phyloP scores from a whole-genome alignment of 2,797 vertebrate genomes.

The Pseudochaenichthys georgianus region DNA sequence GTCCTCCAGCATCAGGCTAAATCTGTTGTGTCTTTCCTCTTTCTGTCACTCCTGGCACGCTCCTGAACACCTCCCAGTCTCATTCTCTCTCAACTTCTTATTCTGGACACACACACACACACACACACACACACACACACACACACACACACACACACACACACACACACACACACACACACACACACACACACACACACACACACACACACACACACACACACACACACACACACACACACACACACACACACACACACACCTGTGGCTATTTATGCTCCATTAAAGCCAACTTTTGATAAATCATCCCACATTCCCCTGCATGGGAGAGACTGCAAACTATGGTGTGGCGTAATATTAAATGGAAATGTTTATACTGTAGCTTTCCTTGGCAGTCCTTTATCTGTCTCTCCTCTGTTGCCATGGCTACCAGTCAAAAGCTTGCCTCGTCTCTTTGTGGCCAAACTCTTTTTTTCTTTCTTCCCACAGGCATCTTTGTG shows the following conservation, averaged over 20 bases:
- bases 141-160: too few relatives aligned
- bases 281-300: conserved; percentile 47
- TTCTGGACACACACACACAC: conserved; percentile 19
- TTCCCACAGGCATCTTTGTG: conserved; percentile 58
- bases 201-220: conserved; percentile 31
- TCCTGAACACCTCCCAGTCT: conserved; percentile 30
- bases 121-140: conserved; percentile 42
- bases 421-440: conserved; percentile 83
- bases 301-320: conserved; percentile 18
- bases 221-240: conserved; percentile 19
- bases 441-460: conserved; percentile 79
- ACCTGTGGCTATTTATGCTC: conserved; percentile 47
- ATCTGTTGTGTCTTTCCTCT: conserved; percentile 40
- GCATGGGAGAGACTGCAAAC: conserved; percentile 25
- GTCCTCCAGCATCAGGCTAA: conserved; percentile 37
- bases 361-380: conserved; percentile 64
- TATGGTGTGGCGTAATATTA: conserved; percentile 51
- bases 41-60: conserved; percentile 42
- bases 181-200: too few relatives aligned
- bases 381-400: conserved; percentile 76
- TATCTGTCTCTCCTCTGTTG: conserved; percentile 80
- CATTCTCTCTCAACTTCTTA: background rate
- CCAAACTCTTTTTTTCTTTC: conserved; percentile 49
- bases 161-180: too few relatives aligned
- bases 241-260: conserved; percentile 10